Base-by-base conservation (phyloP, 2,113 vertebrate genomes). In the Cisticola juncidis region DNA sequence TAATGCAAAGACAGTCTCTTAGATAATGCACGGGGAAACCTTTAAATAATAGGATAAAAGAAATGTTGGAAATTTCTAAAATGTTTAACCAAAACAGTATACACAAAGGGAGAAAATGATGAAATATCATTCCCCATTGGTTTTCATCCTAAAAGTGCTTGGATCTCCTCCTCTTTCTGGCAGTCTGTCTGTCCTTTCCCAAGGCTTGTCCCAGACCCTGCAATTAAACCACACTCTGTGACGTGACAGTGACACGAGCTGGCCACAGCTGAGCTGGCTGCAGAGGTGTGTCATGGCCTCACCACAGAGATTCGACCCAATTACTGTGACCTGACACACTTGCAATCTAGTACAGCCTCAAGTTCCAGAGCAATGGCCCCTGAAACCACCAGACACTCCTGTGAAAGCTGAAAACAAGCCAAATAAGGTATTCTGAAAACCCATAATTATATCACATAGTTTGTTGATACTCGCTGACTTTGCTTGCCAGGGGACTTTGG, bases 311-410 rank as follows among this genome's bases (percentile, higher is more conserved):
- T 48, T 40, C 36, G 44, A 92, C 92, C 94, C 79, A 92, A 53
- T 93, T 96, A 33, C 68, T 48, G 69, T 94, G 92, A 96, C 95
- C 88, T 94, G 71, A 88, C 90, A 90, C 65, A 77, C 16, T 84
- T 95, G 82, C 79, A 86, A 42, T 90, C 85, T 56, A 83, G 68
- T 74, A 66, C 85, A 94, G 64, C 44, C 76, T 64, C 44, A 73
- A 66, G n/a, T 44, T 71, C 83, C 76, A 73, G n/a, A 78, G 74
- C 71, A 77, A 19, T 0, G 87, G 58, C 47, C 40, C 35, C 77
- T 70, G 79, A 92, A 92, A 92, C 45, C 66, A 80, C 31, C 13
- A 23, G 31, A 69, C 54, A 44, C 38, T 42, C 35, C 12, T 0
- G 1, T 36, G 78, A 82, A 73, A 91, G 44, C 65, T 51, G 19